A percentile compares a stretch with the other conserved stretches of the same genome.
These are phyloP conservation scores for Petrocephalus zakoni DNA, from an alignment of 2,113 vertebrate genomes.

Conservation along the genomic window DNA sequence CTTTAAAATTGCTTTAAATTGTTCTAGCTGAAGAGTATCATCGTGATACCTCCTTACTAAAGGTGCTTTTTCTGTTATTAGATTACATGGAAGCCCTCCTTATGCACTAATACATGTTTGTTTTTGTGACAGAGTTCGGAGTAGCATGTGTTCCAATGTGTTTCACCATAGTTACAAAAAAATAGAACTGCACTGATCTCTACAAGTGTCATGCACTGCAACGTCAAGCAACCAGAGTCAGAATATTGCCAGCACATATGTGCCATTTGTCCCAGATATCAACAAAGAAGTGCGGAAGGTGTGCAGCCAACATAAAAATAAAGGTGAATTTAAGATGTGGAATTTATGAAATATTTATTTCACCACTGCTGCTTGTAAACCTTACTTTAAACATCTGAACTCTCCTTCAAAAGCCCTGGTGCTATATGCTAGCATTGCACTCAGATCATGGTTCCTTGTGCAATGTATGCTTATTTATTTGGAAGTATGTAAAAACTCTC, in stretches of 20 bases:
- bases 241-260: not conserved
- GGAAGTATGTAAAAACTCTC: not conserved
- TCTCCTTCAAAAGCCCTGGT: not conserved
- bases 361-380: not conserved
- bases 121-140: not conserved
- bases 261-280: not conserved
- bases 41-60: not conserved
- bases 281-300: not conserved
- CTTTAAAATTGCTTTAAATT: slow-evolving; percentile 11
- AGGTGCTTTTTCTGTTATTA: slow-evolving; percentile 4
- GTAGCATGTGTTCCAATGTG: not conserved
- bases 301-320: not conserved
- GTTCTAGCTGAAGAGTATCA: not conserved
- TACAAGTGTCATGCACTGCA: not conserved
- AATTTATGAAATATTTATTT: slow-evolving; percentile 8
- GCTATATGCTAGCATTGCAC: not conserved
- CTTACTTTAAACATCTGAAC: not conserved
- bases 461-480: not conserved
- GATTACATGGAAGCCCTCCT: not conserved
- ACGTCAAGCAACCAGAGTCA: not conserved
- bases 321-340: not conserved
- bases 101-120: not conserved
- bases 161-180: not conserved
- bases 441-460: too few species aligned
- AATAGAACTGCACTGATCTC: not conserved